Evolutionary conservation across 2,797 vertebrate genomes (phyloP).

Genomic region (Ibycter americanus): DNA sequence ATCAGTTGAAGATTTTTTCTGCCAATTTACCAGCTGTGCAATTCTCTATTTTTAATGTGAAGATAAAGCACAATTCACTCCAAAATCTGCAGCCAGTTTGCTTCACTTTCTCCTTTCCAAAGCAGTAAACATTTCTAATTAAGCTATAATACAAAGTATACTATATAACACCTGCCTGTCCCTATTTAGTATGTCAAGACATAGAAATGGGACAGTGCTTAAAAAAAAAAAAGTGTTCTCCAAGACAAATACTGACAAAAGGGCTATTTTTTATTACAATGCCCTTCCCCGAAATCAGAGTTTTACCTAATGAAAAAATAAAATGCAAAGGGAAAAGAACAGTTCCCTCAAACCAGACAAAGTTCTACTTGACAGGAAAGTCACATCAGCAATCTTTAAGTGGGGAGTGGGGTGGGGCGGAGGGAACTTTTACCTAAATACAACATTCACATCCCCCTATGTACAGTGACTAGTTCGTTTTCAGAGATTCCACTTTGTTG

Average conservation of each 20-base stretch:
- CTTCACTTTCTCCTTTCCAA: not conserved
- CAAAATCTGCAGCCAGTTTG: not conserved
- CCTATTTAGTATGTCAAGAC: not conserved
- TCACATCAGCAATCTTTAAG: not conserved
- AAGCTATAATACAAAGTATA: not conserved
- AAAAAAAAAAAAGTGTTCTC: not conserved
- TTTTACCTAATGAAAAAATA: not conserved
- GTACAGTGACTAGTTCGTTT: not conserved
- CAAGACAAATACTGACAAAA: not conserved
- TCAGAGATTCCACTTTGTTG: not conserved
- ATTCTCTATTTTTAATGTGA: not conserved
- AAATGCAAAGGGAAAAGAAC: not conserved
- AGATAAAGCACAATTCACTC: not conserved
- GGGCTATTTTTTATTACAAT: not conserved
- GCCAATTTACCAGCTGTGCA: not conserved
- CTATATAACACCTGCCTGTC: not conserved
- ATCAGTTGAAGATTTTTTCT: not conserved
- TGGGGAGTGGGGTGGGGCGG: too few relatives aligned
- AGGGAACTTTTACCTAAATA: not conserved
- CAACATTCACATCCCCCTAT: not conserved
- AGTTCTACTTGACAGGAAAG: not conserved
- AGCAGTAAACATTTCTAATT: not conserved
- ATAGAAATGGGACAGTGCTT: not conserved
- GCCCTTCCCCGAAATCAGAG: not conserved
- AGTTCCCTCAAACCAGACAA: not conserved